Evolutionary conservation across 2,888 invertebrate genomes (phyloP).

Genomic region (Trichogramma dendrolimi): DNA sequence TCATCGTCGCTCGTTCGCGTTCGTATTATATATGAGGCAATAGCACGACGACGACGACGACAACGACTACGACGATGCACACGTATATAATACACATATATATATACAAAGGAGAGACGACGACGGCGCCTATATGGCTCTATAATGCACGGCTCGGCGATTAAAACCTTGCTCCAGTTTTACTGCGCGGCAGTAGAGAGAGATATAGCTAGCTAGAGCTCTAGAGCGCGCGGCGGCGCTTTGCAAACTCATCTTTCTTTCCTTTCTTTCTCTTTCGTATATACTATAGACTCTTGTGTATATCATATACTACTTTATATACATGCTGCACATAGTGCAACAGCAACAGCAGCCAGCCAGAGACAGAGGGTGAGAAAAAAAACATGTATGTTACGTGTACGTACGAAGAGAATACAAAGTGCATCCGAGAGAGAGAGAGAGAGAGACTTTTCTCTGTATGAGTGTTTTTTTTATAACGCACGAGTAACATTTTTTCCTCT

Average conservation of each 20-base stretch:
- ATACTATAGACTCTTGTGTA: neutral
- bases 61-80: too few species aligned
- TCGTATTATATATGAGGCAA: too few species aligned
- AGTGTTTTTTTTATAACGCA: too few species aligned
- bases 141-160: constrained; percentile 12
- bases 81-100: too few species aligned
- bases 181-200: too few species aligned
- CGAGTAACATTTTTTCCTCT: too few species aligned
- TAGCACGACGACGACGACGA: too few species aligned
- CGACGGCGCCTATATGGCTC: neutral
- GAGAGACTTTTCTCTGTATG: neutral
- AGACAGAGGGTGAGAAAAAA: constrained; percentile 2
- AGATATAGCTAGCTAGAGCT: neutral
- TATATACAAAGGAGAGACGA: too few species aligned
- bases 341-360: neutral
- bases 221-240: neutral
- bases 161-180: constrained; percentile 38
- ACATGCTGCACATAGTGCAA: too few species aligned
- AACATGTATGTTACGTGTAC: too few species aligned
- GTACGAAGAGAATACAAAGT: neutral
- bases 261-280: neutral
- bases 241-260: neutral
- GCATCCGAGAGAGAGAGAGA: neutral
- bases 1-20: too few species aligned
- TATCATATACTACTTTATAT: too few species aligned